Percentiles rank a stretch among this genome's conserved stretches.
These are phyloP conservation scores for Meganola albula DNA, from an alignment of 2,888 invertebrate genomes.

Conservation along the genomic window DNA sequence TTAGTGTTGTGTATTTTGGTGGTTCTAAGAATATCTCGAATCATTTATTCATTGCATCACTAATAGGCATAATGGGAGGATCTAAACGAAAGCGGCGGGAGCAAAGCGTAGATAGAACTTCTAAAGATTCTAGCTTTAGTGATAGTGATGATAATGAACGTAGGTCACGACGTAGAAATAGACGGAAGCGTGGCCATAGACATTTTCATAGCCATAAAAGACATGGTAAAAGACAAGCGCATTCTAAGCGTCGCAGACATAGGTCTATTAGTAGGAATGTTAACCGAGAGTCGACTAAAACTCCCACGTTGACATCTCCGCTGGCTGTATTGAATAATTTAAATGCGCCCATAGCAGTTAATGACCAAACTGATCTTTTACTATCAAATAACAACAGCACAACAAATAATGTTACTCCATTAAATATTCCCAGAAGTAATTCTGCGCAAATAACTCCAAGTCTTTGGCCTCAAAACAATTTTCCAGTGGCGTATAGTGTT, in stretches of 20 bases:
- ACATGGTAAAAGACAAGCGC: not conserved
- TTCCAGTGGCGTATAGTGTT: slow-evolving; percentile 7
- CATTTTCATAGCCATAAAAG: not conserved
- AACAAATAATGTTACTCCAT: not conserved
- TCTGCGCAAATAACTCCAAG: not conserved
- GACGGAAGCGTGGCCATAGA: not conserved
- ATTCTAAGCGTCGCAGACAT: not conserved
- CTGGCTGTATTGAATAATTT: not conserved
- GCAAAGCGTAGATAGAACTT: not conserved
- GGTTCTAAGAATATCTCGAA: not conserved
- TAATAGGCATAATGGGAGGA: not conserved
- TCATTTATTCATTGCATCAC: not conserved
- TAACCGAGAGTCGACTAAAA: slow-evolving; percentile 1
- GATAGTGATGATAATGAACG: not conserved
- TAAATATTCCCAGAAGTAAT: not conserved
- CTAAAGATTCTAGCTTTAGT: no score
- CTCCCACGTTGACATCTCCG: not conserved
- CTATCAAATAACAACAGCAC: not conserved
- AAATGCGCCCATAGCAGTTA: no score
- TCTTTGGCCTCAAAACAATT: slow-evolving; percentile 1
- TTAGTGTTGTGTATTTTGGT: not conserved
- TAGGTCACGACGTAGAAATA: not conserved
- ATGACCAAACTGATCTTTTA: not conserved
- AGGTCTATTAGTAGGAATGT: not conserved
- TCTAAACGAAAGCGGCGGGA: not conserved